Conservation (phyloP, 2,797 vertebrate genomes). For the Pyrocephalus nanus region DNA sequence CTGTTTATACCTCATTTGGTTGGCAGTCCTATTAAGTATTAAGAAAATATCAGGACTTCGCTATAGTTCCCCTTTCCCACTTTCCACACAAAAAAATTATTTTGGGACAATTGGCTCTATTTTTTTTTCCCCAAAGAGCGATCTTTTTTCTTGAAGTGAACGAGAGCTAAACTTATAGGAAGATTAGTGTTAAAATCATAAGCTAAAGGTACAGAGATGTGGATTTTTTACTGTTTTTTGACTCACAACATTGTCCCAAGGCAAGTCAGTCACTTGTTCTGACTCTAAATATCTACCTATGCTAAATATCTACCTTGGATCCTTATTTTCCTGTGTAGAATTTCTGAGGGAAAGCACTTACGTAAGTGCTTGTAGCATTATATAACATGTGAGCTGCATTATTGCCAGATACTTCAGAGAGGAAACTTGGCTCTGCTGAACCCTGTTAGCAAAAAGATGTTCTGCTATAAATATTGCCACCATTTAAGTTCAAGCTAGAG, state of each 20-base stretch:
- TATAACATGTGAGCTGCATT: rapidly evolving
- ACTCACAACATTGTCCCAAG: neutral
- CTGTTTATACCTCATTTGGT: neutral
- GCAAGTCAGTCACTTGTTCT: neutral
- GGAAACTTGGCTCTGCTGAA: neutral
- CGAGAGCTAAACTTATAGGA: neutral
- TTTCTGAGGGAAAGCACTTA: neutral
- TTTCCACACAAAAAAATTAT: neutral
- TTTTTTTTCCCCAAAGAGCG: neutral
- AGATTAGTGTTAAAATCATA: neutral
- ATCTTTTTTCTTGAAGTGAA: neutral
- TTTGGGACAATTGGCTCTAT: neutral
- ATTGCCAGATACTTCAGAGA: neutral
- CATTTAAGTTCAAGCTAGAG: neutral
- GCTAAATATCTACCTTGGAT: neutral
- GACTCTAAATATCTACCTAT: neutral
- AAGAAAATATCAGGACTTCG: neutral
- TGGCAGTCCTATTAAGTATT: neutral
- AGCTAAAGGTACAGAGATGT: neutral
- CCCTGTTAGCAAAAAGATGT: neutral
- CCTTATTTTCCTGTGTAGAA: neutral
- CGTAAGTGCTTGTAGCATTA: neutral
- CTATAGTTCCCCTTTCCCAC: neutral
- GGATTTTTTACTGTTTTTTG: neutral
- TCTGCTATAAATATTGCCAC: neutral